phyloP scores from a whole-genome alignment of 53 echinoderm and acorn worm genomes.

The Paelopatides confundens region DNA sequence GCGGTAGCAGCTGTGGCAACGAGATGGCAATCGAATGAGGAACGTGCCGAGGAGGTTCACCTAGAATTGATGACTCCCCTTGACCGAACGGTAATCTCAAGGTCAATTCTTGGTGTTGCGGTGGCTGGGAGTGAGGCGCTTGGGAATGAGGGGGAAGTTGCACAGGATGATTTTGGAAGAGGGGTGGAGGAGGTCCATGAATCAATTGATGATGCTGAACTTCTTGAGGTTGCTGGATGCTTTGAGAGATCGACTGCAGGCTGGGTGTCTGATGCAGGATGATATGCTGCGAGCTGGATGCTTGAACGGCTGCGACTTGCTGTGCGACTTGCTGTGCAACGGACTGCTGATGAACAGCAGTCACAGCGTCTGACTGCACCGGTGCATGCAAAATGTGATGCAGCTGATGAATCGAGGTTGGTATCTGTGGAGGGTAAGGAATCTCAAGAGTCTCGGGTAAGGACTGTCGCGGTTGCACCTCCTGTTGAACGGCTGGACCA shows the following conservation, averaged over 20 bases:
- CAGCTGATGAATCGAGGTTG: slow-evolving; percentile 5
- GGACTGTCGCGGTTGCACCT: slow-evolving; percentile 17
- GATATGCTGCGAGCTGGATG: slow-evolving; percentile 20
- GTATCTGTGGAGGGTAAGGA: slow-evolving; percentile 10
- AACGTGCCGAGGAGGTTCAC: slow-evolving; percentile 1
- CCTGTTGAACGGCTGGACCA: slow-evolving; percentile 7
- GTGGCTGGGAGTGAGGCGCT: slow-evolving; percentile 23
- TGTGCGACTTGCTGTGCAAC: slow-evolving; percentile 45
- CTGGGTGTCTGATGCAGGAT: slow-evolving; percentile 44
- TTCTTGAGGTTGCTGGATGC: slow-evolving; percentile 10
- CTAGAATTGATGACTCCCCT: background rate
- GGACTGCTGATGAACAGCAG: slow-evolving; percentile 47
- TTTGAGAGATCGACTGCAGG: background rate
- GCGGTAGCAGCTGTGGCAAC: background rate
- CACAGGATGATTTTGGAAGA: slow-evolving; percentile 44
- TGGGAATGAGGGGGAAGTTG: slow-evolving; percentile 46
- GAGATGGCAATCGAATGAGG: background rate
- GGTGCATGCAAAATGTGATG: background rate
- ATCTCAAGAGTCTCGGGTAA: slow-evolving; percentile 5
- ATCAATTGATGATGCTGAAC: slow-evolving; percentile 37
- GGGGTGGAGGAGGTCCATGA: slow-evolving; percentile 49
- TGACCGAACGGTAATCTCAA: slow-evolving; percentile 8
- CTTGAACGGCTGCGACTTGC: slow-evolving; percentile 47
- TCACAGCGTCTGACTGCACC: slow-evolving; percentile 38
- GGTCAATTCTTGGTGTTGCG: slow-evolving; percentile 44